phyloP scores from a whole-genome alignment of 2,888 invertebrate genomes.

The Helleia helle region DNA sequence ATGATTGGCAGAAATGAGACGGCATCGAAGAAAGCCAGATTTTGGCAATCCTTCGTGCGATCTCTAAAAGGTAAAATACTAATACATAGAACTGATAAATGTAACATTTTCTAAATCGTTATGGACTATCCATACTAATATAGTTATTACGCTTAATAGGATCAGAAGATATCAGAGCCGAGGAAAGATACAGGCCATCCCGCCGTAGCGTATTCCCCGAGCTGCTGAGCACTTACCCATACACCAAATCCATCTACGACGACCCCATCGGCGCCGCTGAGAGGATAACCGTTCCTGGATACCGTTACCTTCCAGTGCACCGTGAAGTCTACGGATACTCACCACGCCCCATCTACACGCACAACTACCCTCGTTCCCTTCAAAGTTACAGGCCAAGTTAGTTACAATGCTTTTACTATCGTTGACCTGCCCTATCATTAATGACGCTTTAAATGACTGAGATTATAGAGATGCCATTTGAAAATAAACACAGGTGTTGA shows the following conservation, averaged over 20 bases:
- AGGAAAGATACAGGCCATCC: slow-evolving; percentile 82
- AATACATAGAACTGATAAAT: no score
- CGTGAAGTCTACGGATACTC: slow-evolving; percentile 93
- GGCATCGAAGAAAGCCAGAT: slow-evolving; percentile 93
- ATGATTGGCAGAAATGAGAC: slow-evolving; percentile 95
- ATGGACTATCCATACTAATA: no score
- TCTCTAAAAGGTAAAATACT: slow-evolving; percentile 91
- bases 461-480: slow-evolving; percentile 1
- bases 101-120: no score
- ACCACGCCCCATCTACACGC: slow-evolving; percentile 89
- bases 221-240: slow-evolving; percentile 81
- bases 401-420: slow-evolving; percentile 45
- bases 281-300: slow-evolving; percentile 90
- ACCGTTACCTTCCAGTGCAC: slow-evolving; percentile 93
- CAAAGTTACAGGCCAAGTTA: slow-evolving; percentile 90
- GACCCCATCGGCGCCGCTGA: slow-evolving; percentile 86
- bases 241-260: slow-evolving; percentile 90
- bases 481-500: slow-evolving; percentile 12
- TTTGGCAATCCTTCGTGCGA: slow-evolving; percentile 95
- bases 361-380: slow-evolving; percentile 84
- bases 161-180: slow-evolving; percentile 93
- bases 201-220: slow-evolving; percentile 85
- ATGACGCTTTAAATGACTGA: slow-evolving; percentile 9
- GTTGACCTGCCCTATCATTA: slow-evolving; percentile 14
- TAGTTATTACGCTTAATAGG: slow-evolving; percentile 51